A percentile compares a stretch with the other conserved stretches of the same genome.
Evolutionary conservation across 1,140 invertebrate species (phyloP).

Genomic region (Polypedilum vanderplanki): DNA sequence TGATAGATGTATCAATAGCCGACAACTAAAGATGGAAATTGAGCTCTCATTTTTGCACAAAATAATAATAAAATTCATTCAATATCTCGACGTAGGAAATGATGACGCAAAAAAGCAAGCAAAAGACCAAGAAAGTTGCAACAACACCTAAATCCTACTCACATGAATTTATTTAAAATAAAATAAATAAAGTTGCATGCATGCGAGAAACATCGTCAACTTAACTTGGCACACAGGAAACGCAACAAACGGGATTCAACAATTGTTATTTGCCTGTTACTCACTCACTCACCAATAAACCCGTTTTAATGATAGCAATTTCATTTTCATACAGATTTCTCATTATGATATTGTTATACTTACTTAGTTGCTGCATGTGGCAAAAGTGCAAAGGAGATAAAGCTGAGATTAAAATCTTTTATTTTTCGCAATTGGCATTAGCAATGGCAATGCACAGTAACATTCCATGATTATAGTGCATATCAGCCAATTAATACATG

Average conservation of each 20-base stretch:
- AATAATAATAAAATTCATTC: conserved; percentile 9
- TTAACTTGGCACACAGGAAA: background rate
- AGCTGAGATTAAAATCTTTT: background rate
- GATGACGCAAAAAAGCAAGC: background rate
- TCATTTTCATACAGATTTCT: conserved; percentile 6
- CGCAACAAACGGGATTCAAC: background rate
- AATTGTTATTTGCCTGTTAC: background rate
- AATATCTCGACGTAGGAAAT: background rate
- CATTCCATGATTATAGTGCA: background rate
- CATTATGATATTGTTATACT: conserved; percentile 3
- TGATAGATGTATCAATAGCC: background rate
- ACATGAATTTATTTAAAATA: background rate
- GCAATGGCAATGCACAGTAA: background rate
- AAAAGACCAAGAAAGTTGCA: background rate
- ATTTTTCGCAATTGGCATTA: background rate
- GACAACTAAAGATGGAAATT: background rate
- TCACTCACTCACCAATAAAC: background rate
- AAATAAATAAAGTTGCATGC: background rate
- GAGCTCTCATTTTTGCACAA: background rate
- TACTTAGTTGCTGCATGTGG: background rate
- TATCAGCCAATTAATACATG: background rate
- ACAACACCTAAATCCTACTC: conserved; percentile 16
- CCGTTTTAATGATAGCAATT: conserved; percentile 18
- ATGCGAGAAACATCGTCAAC: background rate
- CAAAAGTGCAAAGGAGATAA: background rate